Base-by-base conservation (phyloP, 92 coral and sea anemone genomes). In the Blastomussa wellsi region DNA sequence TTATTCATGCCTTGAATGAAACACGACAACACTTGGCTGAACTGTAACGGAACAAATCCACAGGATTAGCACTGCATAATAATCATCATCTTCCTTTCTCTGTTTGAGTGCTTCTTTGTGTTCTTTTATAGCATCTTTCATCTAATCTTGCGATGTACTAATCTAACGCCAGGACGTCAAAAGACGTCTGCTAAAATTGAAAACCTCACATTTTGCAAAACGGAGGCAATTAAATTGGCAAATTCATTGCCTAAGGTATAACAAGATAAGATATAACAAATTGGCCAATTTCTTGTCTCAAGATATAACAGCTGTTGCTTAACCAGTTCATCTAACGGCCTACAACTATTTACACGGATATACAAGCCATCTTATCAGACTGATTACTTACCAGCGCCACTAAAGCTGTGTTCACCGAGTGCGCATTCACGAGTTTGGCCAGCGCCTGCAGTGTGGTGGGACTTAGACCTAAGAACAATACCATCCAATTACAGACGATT, bases 371-470 rank as follows among this genome's bases (percentile, higher is more conserved):
- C 29, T 57, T 55, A 55, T 24, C 0, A 55, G n/a, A 55, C 0
- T 8, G 16, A 49, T 2, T 24, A 78, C 87, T 77, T 82, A 96
- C 98, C 92, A 94, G 86, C 13, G 88, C 68, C 24, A 96, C 80
- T 33, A 96, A 83, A 9, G 98, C 98, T 22, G 89, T 88, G 76
- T 92, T 93, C 53, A 92, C 94, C 67, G 89, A 81, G 15, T 90
- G 89, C 20, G 93, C 86, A 79, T 90, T 87, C 29, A 93, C 93
- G 39, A 96, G 93, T 81, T 94, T 92, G 13, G 98, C 94, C 47
- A 94, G 92, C 35, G 98, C 98, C 75, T 96, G 98, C 42, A 96
- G 85, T 15, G 98, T 96, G 47, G 98, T 92, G 1, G 98, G 98
- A 84, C 98, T 96, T 14, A 96, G 89, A 66, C 98, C 98, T 96